Conservation (phyloP, 2,888 invertebrate genomes). For the Standfussiana lucernea region DNA sequence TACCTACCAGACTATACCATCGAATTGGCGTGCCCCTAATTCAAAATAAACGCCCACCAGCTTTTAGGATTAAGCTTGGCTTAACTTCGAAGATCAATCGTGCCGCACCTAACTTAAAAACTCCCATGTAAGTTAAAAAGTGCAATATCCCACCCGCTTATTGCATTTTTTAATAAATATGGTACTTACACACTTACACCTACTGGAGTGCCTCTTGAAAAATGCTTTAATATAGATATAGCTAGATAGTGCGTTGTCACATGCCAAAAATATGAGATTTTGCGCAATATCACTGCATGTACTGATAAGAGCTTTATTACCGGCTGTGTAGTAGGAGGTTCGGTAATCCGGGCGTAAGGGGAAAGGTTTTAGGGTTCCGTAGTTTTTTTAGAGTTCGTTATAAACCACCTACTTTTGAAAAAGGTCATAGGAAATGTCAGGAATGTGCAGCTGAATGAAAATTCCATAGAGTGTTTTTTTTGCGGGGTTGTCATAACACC, state of each 20-base stretch:
- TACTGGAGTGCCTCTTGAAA: constrained; percentile 32
- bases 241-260: constrained; percentile 17
- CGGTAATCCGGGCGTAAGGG: constrained; percentile 35
- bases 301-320: constrained; percentile 56
- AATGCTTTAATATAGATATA: constrained; percentile 6
- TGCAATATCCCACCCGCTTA: constrained; percentile 1
- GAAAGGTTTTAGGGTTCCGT: constrained; percentile 36
- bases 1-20: background rate
- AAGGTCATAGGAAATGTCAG: no score
- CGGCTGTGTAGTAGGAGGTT: constrained; percentile 9
- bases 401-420: no score
- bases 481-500: no score
- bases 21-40: background rate
- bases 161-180: constrained; percentile 21
- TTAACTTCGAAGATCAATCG: background rate
- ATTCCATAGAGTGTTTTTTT: no score
- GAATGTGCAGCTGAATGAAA: no score
- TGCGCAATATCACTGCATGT: constrained; percentile 40
- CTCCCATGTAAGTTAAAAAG: background rate
- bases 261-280: constrained; percentile 35
- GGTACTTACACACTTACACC: background rate
- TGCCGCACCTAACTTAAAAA: constrained; percentile 3
- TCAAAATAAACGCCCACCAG: background rate
- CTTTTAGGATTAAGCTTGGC: background rate
- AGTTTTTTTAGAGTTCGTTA: no score